Evolutionary conservation across 2,888 invertebrate species (phyloP), one percentile per base, ranked within the genome.

Genomic region (Rotaria magnacalcarata): DNA sequence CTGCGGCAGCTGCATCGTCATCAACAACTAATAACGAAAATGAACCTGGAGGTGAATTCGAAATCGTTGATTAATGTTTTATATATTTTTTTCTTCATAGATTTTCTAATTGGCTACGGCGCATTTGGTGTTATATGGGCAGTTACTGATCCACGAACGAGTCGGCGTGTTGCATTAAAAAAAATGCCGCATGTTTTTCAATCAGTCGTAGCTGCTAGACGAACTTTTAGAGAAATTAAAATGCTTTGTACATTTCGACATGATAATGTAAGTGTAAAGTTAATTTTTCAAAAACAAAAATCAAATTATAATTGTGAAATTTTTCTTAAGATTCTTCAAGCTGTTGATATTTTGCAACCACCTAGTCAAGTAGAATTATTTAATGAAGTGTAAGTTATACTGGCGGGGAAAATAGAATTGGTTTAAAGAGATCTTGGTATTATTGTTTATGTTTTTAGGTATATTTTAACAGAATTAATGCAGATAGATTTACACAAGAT

Each of bases 111-210:
- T 92, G 99, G 99, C 89, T 99, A 99, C 92, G 99, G 99, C 91
- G 99, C 99, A 90, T 99, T 99, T 93, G 99, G 99, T 91, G 98
- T 99, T 91, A 98, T 99, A 91, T 99, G 98, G 98, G 98, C 98
- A 89, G 98, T 99, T 90, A 98, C 98, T 91, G 99, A 99, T 93
- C 99, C 99, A 47, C 94, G 99, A 89, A 96, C 97, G 93, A 97
- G 97, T 89, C 95, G 96, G 91, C 94, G 97, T 90, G 97, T 99
- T 90, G 99, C 99, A 89, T 94, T 99, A 90, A 99, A 99, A 93
- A 99, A 99, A 93, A 94, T 99, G 93, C 98, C 99, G 89, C 97
- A 98, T 93, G 98, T 99, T 92, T 99, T 99, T 94, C 98, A 98
- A 93, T 98, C 97, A 91, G 94, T 98, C 91, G 96, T 99, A 90